These are phyloP conservation scores for Spisula solida DNA, from an alignment of 2,888 invertebrate genomes.

Conservation along the genomic window DNA sequence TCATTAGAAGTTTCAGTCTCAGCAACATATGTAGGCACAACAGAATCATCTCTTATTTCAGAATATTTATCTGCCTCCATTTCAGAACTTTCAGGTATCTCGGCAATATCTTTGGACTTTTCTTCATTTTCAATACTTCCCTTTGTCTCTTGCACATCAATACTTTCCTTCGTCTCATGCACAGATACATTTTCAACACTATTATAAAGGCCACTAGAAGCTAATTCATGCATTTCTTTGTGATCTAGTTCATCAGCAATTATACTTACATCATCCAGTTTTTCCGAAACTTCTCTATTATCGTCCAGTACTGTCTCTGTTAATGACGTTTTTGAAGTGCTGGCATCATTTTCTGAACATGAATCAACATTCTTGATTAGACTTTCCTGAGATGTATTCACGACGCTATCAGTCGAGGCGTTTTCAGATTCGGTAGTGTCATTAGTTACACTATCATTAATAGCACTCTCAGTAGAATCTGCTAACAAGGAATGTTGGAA, in stretches of 20 bases:
- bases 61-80: background rate
- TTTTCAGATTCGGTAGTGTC: constrained; percentile 27
- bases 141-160: background rate
- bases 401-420: constrained; percentile 24
- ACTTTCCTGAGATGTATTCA: constrained; percentile 42
- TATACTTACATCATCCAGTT: background rate
- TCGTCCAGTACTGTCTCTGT: background rate
- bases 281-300: background rate
- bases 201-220: background rate
- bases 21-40: background rate
- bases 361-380: background rate
- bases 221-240: constrained; percentile 16
- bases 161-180: background rate
- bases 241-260: background rate
- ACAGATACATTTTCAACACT: background rate
- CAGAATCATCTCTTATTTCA: background rate
- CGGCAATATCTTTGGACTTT: background rate
- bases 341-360: background rate
- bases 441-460: constrained; percentile 8
- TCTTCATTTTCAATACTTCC: background rate
- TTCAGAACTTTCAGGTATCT: background rate
- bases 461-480: background rate
- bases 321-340: background rate
- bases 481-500: constrained; percentile 44
- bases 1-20: background rate